phyloP scores from a whole-genome alignment of 2,113 vertebrate species.

The Rattus norvegicus region DNA sequence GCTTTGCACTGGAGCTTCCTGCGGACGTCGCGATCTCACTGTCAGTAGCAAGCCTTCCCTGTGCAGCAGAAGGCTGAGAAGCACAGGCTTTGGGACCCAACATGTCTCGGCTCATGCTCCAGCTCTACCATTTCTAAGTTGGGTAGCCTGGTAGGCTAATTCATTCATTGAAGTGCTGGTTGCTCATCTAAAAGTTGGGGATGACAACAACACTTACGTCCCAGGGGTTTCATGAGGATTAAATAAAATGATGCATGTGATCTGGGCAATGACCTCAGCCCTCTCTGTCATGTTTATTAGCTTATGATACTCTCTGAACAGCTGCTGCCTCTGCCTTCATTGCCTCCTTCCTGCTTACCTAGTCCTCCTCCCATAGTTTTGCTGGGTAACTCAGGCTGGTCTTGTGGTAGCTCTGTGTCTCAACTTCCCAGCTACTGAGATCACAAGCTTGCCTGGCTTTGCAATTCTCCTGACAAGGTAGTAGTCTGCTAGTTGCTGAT shows the following conservation, averaged over 20 bases:
- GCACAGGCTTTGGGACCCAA: neutral
- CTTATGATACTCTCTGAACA: neutral
- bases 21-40: neutral
- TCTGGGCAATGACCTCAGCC: neutral
- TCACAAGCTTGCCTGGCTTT: neutral
- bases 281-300: neutral
- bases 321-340: neutral
- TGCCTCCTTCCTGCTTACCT: no score
- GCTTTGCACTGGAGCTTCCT: neutral
- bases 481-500: neutral
- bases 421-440: neutral
- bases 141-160: neutral
- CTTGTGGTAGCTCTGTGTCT: neutral
- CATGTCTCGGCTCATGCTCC: neutral
- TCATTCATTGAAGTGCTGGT: neutral
- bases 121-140: neutral
- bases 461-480: neutral
- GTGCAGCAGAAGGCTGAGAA: neutral
- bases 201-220: neutral
- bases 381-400: neutral
- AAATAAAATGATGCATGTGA: neutral
- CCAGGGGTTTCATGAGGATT: conserved; percentile 7
- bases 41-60: neutral
- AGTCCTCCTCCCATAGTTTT: neutral
- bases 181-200: conserved; percentile 9